Evolutionary conservation across 2,888 invertebrate species (phyloP).

Genomic region (Carterocephalus palaemon): DNA sequence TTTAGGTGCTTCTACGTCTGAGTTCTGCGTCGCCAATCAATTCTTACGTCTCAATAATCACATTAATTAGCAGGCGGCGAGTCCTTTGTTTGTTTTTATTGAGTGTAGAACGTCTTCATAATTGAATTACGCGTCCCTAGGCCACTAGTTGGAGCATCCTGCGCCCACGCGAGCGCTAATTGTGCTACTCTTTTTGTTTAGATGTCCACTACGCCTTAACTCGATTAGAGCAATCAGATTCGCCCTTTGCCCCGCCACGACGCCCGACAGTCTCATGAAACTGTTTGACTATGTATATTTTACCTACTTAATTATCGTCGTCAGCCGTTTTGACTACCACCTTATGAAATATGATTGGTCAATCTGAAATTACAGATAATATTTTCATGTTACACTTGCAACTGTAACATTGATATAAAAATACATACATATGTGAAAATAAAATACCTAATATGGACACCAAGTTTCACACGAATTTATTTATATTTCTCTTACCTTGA

Average conservation of each 20-base stretch:
- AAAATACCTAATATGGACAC: too few relatives aligned
- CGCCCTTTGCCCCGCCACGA: constrained; percentile 56
- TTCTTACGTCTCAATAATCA: constrained; percentile 23
- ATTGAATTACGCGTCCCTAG: constrained; percentile 49
- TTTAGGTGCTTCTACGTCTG: too few relatives aligned
- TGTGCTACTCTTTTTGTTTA: constrained; percentile 73
- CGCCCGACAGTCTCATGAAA: constrained; percentile 10
- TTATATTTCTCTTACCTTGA: too few relatives aligned
- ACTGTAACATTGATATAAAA: too few relatives aligned
- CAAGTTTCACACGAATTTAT: too few relatives aligned
- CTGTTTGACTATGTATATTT: neutral
- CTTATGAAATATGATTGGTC: too few relatives aligned
- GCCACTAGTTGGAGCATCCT: constrained; percentile 53
- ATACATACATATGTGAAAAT: too few relatives aligned
- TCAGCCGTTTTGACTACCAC: too few relatives aligned
- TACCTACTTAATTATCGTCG: too few relatives aligned
- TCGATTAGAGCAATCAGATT: constrained; percentile 74
- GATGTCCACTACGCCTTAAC: constrained; percentile 60
- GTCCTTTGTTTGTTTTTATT: constrained; percentile 37
- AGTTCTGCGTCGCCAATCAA: neutral
- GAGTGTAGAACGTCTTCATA: constrained; percentile 36
- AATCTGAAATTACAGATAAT: too few relatives aligned
- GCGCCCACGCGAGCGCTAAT: constrained; percentile 68
- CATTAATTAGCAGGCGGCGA: constrained; percentile 19
- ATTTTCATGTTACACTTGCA: too few relatives aligned